Evolutionary conservation across 2,797 vertebrate species (phyloP).

Genomic region (Lepidocolaptes lacrymiger): DNA sequence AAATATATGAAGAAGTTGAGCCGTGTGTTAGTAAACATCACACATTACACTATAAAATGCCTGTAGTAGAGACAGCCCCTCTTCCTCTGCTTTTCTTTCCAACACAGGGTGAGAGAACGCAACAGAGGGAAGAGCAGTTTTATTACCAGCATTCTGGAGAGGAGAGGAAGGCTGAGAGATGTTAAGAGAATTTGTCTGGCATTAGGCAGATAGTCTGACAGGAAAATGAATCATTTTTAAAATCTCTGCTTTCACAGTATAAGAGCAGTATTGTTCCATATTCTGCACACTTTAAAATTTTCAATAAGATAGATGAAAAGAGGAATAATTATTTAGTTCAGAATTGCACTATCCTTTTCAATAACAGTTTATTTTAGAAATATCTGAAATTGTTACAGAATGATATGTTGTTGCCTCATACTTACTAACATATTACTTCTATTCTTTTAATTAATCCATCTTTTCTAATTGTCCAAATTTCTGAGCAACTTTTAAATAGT

Average conservation of each 20-base stretch:
- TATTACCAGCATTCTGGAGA: not conserved
- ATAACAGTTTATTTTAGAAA: not conserved
- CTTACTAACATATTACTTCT: not conserved
- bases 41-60: not conserved
- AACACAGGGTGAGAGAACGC: not conserved
- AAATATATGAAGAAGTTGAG: not conserved
- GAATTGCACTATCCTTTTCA: not conserved
- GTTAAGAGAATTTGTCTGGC: not conserved
- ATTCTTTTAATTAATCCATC: not conserved
- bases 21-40: not conserved
- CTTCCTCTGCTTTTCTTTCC: not conserved
- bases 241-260: not conserved
- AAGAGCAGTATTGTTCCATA: not conserved
- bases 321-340: not conserved
- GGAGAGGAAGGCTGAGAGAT: not conserved
- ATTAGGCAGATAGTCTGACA: not conserved
- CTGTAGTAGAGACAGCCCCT: not conserved
- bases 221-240: not conserved
- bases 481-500: not conserved
- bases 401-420: not conserved
- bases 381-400: not conserved
- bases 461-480: not conserved
- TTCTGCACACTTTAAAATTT: not conserved
- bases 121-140: not conserved
- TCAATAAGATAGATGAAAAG: not conserved